A percentile compares a stretch with the other conserved stretches of the same genome.
phyloP scores from a whole-genome alignment of 2,797 vertebrate species.

The Uromys caudimaculatus region DNA sequence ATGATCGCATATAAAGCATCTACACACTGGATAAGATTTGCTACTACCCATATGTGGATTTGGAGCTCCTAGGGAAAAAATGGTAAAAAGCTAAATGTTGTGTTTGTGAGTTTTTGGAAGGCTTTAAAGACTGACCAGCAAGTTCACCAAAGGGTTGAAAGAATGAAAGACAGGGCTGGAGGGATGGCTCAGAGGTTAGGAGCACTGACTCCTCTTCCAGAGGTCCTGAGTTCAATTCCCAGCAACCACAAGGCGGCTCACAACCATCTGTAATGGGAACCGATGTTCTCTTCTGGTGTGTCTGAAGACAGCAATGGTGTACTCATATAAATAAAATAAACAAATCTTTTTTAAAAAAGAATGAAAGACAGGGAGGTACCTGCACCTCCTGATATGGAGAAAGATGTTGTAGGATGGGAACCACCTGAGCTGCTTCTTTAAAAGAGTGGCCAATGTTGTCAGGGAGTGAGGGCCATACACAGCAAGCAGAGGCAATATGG shows the following conservation, averaged over 20 bases:
- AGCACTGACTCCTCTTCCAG: too few species aligned
- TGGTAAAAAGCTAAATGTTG: background rate
- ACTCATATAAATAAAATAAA: too few species aligned
- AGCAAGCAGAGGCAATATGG: background rate
- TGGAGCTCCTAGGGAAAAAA: background rate
- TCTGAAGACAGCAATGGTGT: too few species aligned
- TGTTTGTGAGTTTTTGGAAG: background rate
- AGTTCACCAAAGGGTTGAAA: background rate
- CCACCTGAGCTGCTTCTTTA: background rate
- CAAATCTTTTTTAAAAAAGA: too few species aligned
- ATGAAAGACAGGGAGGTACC: background rate
- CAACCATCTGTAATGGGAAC: too few species aligned
- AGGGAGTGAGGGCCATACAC: background rate
- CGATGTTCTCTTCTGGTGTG: too few species aligned
- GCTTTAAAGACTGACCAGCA: background rate
- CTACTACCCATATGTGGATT: background rate
- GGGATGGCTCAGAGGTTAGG: too few species aligned
- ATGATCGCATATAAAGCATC: background rate
- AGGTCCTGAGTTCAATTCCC: too few species aligned
- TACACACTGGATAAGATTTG: background rate
- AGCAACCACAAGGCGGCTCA: too few species aligned
- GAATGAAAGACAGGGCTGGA: background rate
- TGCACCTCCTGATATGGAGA: background rate
- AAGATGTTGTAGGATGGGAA: background rate
- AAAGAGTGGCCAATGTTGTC: background rate